Percentiles rank a stretch among this genome's conserved stretches.
These are phyloP conservation scores for Lochmaea crataegi DNA, from an alignment of 2,888 invertebrate genomes.

Conservation along the genomic window DNA sequence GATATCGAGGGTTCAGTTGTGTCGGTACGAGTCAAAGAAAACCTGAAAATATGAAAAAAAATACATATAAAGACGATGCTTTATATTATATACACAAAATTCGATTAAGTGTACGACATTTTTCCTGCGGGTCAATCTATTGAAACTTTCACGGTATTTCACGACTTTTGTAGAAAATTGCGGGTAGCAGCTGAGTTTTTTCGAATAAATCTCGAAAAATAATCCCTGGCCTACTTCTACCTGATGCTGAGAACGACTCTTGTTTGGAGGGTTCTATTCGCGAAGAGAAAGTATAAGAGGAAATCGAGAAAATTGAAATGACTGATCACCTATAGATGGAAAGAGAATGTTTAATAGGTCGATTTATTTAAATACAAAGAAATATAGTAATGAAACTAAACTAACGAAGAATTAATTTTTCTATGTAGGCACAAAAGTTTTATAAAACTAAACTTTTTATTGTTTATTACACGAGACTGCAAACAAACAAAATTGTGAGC, in stretches of 20 bases:
- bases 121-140: not conserved
- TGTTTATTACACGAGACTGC: too few relatives aligned
- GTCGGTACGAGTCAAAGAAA: constrained; percentile 61
- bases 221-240: not conserved
- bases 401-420: too few relatives aligned
- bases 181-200: not conserved
- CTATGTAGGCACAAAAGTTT: too few relatives aligned
- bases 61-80: too few relatives aligned
- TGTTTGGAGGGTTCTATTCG: not conserved
- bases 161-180: not conserved
- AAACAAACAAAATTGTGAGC: too few relatives aligned
- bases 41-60: constrained; percentile 56
- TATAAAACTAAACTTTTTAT: too few relatives aligned
- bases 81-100: not conserved
- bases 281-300: not conserved
- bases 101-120: not conserved
- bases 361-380: too few relatives aligned
- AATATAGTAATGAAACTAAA: too few relatives aligned
- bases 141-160: not conserved
- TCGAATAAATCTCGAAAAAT: not conserved
- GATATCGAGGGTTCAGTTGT: constrained; percentile 56
- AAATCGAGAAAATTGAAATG: not conserved
- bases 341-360: too few relatives aligned
- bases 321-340: not conserved
- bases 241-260: not conserved